These are phyloP conservation scores for Syrphus vitripennis DNA, from an alignment of 2,888 invertebrate species.

Conservation along the genomic window DNA sequence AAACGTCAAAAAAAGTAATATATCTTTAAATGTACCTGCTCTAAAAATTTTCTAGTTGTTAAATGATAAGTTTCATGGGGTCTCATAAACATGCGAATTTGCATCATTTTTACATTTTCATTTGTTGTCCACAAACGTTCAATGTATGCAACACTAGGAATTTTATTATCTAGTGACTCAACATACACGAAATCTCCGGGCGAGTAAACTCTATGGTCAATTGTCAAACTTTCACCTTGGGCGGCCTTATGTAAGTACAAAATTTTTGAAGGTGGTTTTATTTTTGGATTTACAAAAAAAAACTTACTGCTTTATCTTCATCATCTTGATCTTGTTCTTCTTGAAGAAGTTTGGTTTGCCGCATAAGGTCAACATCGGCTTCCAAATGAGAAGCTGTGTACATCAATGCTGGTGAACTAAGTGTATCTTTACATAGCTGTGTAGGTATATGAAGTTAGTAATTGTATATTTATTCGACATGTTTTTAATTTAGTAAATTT, in stretches of 20 bases:
- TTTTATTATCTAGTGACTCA: constrained; percentile 83
- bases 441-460: constrained; percentile 69
- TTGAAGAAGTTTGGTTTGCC: constrained; percentile 89
- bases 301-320: constrained; percentile 81
- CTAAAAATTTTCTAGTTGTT: constrained; percentile 96
- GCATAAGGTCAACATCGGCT: constrained; percentile 88
- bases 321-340: constrained; percentile 90
- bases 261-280: background rate
- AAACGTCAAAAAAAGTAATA: too few relatives aligned
- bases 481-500: too few relatives aligned
- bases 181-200: constrained; percentile 97
- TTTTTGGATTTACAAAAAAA: background rate
- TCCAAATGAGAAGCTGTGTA: constrained; percentile 90
- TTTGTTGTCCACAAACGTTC: constrained; percentile 94
- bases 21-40: constrained; percentile 86
- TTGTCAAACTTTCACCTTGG: constrained; percentile 85
- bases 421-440: constrained; percentile 88
- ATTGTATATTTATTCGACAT: too few relatives aligned
- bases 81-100: constrained; percentile 94
- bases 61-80: constrained; percentile 98
- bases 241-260: constrained; percentile 72
- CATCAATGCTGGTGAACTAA: constrained; percentile 93
- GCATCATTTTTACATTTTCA: constrained; percentile 92
- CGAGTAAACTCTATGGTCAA: constrained; percentile 88
- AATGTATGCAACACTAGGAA: constrained; percentile 91